A percentile compares a stretch with the other conserved stretches of the same genome.
Conservation (phyloP, 2,797 vertebrate species). For the Typhlichthys eigenmanni region DNA sequence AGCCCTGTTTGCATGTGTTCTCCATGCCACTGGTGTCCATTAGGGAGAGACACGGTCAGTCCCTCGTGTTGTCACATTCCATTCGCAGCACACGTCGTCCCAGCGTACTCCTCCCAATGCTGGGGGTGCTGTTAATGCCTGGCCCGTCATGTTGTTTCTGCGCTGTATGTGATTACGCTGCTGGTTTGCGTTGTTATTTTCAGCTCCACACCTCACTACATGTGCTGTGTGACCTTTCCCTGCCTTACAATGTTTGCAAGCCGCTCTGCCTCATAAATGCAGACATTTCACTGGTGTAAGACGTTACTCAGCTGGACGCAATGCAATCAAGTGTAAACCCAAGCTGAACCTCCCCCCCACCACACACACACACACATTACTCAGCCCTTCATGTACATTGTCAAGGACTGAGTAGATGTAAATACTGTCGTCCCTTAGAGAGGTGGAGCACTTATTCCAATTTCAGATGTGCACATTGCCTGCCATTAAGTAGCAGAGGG, state of each 20-base stretch:
- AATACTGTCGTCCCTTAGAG: constrained; percentile 59
- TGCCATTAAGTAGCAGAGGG: constrained; percentile 56
- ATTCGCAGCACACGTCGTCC: constrained; percentile 60
- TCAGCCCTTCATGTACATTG: too few species aligned
- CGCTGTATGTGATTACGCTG: constrained; percentile 39
- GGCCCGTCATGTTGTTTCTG: constrained; percentile 21
- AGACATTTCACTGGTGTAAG: constrained; percentile 27
- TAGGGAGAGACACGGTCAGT: constrained; percentile 61
- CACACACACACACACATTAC: too few species aligned
- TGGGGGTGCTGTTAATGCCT: constrained; percentile 33
- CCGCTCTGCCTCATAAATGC: constrained; percentile 30
- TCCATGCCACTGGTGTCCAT: constrained; percentile 63
- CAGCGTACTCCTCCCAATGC: constrained; percentile 26
- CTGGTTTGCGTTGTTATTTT: constrained; percentile 27
- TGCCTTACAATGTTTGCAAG: not conserved
- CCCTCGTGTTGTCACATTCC: constrained; percentile 68
- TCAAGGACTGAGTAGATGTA: constrained; percentile 39
- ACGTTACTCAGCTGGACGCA: constrained; percentile 22
- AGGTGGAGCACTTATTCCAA: constrained; percentile 51
- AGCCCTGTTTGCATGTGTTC: constrained; percentile 72
- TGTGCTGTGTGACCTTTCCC: constrained; percentile 4
- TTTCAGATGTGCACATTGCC: constrained; percentile 61
- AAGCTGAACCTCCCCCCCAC: constrained; percentile 24
- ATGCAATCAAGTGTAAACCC: constrained; percentile 55
- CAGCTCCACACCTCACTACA: not conserved